These are phyloP conservation scores for Microctonus aethiopoides DNA, from an alignment of 2,888 invertebrate genomes.

Conservation along the genomic window DNA sequence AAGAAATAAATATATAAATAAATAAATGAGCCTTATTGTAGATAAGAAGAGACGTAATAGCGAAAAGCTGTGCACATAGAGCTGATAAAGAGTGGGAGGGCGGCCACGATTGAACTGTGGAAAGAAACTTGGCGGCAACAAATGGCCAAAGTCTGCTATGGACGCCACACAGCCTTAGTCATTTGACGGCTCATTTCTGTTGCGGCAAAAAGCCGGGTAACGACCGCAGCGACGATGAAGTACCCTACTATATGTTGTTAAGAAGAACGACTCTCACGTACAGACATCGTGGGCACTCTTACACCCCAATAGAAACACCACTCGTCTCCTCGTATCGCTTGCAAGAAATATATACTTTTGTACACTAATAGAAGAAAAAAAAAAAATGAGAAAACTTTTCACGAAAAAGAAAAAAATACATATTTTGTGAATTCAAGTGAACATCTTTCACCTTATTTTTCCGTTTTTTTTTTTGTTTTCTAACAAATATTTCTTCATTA, in stretches of 20 bases:
- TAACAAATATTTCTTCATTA: background rate
- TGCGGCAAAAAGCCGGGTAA: constrained; percentile 38
- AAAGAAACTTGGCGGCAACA: constrained; percentile 52
- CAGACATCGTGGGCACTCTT: constrained; percentile 30
- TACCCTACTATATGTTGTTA: constrained; percentile 27
- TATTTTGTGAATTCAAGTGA: background rate
- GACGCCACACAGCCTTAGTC: constrained; percentile 30
- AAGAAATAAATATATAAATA: background rate
- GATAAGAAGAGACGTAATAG: background rate
- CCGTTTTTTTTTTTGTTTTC: background rate
- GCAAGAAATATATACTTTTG: constrained; percentile 9
- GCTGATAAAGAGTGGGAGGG: constrained; percentile 6
- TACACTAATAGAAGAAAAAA: constrained; percentile 3
- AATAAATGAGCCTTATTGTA: background rate
- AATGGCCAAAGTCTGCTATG: constrained; percentile 33
- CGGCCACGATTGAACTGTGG: constrained; percentile 51
- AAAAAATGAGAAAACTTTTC: constrained; percentile 7
- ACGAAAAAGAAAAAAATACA: background rate
- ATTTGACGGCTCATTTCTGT: constrained; percentile 40
- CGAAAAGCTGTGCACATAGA: background rate
- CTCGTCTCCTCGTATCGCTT: constrained; percentile 9
- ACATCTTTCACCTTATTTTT: background rate
- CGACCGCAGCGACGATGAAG: constrained; percentile 35
- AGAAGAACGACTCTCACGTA: constrained; percentile 36
- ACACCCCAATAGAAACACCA: constrained; percentile 10